Evolutionary conservation across 1,140 invertebrate species (phyloP), one percentile per base, ranked within the genome.

Genomic region (Bombus turneri): DNA sequence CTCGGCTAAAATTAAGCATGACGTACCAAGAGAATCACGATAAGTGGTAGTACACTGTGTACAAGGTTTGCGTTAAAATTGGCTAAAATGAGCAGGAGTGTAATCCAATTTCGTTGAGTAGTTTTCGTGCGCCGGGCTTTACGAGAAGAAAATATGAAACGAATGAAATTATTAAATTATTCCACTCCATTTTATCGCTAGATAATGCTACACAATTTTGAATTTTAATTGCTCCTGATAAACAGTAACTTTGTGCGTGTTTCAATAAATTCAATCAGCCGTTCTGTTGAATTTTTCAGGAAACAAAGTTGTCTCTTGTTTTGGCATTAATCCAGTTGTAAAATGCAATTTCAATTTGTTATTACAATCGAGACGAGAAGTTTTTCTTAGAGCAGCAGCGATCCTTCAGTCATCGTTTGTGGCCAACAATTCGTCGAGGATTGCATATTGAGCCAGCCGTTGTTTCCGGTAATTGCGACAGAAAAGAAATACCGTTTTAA

Each of bases 91-190:
- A 85, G 78, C 57, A 25, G 4, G 13, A 25, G 57, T 28, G 53
- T 81, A 81, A 85, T 85, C 57, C 83, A 81, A 81, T 85, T 85
- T 81, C 22, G 57, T 73, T n/a, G 78, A 73, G 69, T n/a, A 73
- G 34, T n/a, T 47, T n/a, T 34, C 31, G 31, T 6, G 37, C 25
- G 25, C n/a, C 37, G 15, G 13, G 53, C 37, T 81, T 85, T 64
- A 69, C 37, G 34, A 31, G 53, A 53, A 77, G 83, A 80, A 85
- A 85, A 81, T 77, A 81, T 64, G 83, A 73, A 85, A 15, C 68
- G 41, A 85, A 39, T 39, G 37, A 34, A 53, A 85, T 85, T 85
- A 85, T 59, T 72, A 72, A 81, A 80, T 85, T 73, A 85, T 85
- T 85, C 57, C 68, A 18, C 41, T 53, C 22, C 34, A 57, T 43